Percentiles rank a stretch among this genome's conserved stretches.
Evolutionary conservation across 2,113 vertebrate genomes (phyloP).

Genomic region (Trogon melanurus): DNA sequence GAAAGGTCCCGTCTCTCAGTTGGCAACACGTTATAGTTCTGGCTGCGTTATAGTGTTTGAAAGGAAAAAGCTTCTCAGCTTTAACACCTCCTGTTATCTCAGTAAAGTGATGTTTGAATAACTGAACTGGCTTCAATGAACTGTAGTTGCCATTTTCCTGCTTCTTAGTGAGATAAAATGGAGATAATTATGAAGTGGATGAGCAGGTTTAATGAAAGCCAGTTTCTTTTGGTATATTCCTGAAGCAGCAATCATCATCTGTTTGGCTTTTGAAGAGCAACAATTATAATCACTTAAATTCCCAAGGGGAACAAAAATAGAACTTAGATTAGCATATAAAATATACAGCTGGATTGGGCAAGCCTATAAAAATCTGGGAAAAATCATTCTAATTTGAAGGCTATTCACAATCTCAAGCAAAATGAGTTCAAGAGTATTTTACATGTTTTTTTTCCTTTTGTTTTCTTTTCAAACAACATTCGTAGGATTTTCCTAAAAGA

Average conservation of each 20-base stretch:
- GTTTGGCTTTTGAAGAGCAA: constrained; percentile 88
- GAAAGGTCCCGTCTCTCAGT: neutral
- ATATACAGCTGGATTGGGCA: constrained; percentile 88
- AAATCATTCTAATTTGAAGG: constrained; percentile 82
- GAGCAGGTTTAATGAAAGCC: constrained; percentile 88
- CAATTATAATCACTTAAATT: constrained; percentile 92
- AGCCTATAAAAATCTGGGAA: constrained; percentile 80
- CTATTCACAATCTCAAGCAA: constrained; percentile 81
- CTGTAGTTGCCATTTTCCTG: constrained; percentile 78
- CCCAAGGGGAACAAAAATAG: constrained; percentile 87
- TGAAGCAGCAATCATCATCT: constrained; percentile 89
- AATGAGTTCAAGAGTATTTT: constrained; percentile 78
- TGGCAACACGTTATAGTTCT: constrained; percentile 25
- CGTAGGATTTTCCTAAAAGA: constrained; percentile 77
- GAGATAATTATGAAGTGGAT: constrained; percentile 87
- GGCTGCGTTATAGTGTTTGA: constrained; percentile 47
- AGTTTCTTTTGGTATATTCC: constrained; percentile 87
- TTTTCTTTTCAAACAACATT: constrained; percentile 58
- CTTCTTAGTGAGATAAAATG: constrained; percentile 81
- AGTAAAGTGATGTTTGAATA: constrained; percentile 80
- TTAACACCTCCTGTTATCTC: constrained; percentile 77
- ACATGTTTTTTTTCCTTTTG: constrained; percentile 70
- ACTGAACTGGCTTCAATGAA: constrained; percentile 79
- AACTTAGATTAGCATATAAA: constrained; percentile 88
- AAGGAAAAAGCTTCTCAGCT: constrained; percentile 62